Conservation (phyloP, 2,113 vertebrate species). For the Hyaena hyaena region DNA sequence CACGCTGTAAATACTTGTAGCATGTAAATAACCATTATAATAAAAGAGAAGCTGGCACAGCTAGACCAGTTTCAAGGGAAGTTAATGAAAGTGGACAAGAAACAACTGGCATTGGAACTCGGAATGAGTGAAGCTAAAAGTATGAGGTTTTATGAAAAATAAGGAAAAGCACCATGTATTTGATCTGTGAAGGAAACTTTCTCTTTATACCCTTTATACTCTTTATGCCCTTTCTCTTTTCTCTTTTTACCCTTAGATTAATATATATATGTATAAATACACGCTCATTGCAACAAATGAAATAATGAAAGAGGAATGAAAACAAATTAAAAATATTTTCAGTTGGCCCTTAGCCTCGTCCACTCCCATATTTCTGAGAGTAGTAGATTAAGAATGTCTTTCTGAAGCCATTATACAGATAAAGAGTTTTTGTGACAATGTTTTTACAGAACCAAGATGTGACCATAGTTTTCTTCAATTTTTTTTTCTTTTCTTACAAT, state of each 20-base stretch:
- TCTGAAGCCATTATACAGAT: neutral
- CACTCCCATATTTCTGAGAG: neutral
- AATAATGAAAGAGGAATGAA: neutral
- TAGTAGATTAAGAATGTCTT: neutral
- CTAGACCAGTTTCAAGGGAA: neutral
- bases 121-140: neutral
- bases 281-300: neutral
- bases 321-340: neutral
- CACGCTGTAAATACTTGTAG: conserved; percentile 52
- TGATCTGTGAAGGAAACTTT: neutral
- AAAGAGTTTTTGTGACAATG: neutral
- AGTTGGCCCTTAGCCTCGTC: neutral
- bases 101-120: neutral
- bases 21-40: neutral
- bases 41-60: conserved; percentile 29
- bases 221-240: no score
- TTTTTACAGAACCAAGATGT: neutral
- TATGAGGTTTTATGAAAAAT: neutral
- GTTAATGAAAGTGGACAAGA: conserved; percentile 50
- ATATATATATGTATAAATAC: neutral
- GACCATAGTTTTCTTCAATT: neutral
- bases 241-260: neutral
- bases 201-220: neutral
- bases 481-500: neutral
- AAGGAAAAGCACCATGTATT: neutral